Evolutionary conservation across 2,888 invertebrate genomes (phyloP), one percentile per base, ranked within the genome.

Genomic region (Acleris emargana): DNA sequence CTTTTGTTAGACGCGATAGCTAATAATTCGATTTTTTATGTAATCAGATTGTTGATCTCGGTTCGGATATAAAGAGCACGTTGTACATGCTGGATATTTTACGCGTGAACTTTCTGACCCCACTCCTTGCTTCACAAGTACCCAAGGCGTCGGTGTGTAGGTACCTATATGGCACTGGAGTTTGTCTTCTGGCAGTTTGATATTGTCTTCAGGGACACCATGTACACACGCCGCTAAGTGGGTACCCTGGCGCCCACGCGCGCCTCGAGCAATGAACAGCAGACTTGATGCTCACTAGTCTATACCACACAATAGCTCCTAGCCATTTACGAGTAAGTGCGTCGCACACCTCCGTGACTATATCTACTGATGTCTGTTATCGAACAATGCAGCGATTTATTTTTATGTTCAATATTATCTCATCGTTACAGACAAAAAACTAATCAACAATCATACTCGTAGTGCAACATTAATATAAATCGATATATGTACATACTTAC

Each of bases 251-350:
- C 64, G 47, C 64, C 64, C 64, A 59, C 64, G 32, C 58, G 38
- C 53, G 42, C 42, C 70, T 72, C 72, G 79, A 80, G 85, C 87
- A 82, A 82, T 83, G 74, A 77, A 75, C 75, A 77, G 76, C 76
- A 79, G 77, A 73, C 75, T 75, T 78, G 83, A 82, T 86, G 84
- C 88, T 87, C 83, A 89, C 87, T 88, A 86, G 84, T 84, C 78
- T 79, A 76, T 77, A 77, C 67, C 77, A 83, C 78, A 89, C 89
- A 90, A 89, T 89, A 78, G 85, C 81, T 76, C 73, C 79, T 82
- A 76, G 74, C 79, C 76, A 81, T 83, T 80, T 82, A n/a, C n/a
- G n/a, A n/a, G n/a, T n/a, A 78, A 76, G 79, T 75, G 77, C 73
- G 77, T 80, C 76, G 74, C 72, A 74, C 76, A 72, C 69, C 70